phyloP scores from a whole-genome alignment of 2,888 invertebrate species.

The Scaeva pyrastri region DNA sequence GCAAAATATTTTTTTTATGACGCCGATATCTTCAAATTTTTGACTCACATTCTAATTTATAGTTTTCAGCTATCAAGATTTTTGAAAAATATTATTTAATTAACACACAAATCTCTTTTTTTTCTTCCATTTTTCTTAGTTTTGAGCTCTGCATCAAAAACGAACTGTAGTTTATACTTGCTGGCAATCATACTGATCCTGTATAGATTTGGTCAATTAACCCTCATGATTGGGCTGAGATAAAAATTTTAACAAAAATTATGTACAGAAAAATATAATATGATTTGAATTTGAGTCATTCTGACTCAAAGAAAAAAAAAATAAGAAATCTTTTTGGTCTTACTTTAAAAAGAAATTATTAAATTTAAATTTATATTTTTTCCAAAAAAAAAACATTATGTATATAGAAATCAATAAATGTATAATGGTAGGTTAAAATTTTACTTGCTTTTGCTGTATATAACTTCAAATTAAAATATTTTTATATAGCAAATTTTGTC shows the following conservation, averaged over 20 bases:
- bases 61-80: too few species aligned
- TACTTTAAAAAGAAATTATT: not conserved
- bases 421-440: slow-evolving; percentile 35
- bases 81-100: not conserved
- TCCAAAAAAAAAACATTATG: not conserved
- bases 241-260: slow-evolving; percentile 53
- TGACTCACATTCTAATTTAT: too few species aligned
- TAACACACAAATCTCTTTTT: not conserved
- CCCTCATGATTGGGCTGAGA: slow-evolving; percentile 48
- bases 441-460: slow-evolving; percentile 59
- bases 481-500: slow-evolving; percentile 54
- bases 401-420: slow-evolving; percentile 29
- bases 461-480: slow-evolving; percentile 64
- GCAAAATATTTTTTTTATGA: too few species aligned
- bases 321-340: not conserved
- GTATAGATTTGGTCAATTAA: slow-evolving; percentile 72
- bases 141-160: slow-evolving; percentile 73
- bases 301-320: not conserved
- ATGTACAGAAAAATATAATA: slow-evolving; percentile 60
- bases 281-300: not conserved
- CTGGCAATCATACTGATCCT: slow-evolving; percentile 58
- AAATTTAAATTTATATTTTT: not conserved
- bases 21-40: too few species aligned
- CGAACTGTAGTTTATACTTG: slow-evolving; percentile 43
- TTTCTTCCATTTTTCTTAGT: slow-evolving; percentile 73